phyloP scores from a whole-genome alignment of 2,113 vertebrate species.

The Anguilla rostrata region DNA sequence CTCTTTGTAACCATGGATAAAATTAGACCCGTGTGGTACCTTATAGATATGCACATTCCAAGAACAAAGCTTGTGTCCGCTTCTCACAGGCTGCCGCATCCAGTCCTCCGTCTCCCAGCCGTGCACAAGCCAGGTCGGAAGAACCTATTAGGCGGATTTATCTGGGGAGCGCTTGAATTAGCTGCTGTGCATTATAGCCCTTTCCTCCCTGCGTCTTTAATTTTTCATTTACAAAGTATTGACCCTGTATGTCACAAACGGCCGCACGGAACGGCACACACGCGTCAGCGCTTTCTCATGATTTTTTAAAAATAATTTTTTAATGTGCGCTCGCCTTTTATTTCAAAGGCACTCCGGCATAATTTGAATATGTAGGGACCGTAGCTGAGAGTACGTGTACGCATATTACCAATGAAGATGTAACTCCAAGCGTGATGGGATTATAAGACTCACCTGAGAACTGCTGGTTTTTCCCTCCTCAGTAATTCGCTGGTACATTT shows the following conservation, averaged over 20 bases:
- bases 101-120: slow-evolving; percentile 72
- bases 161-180: slow-evolving; percentile 74
- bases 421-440: neutral
- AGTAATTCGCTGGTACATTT: neutral
- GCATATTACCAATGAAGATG: neutral
- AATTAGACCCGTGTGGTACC: neutral
- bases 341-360: neutral
- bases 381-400: neutral
- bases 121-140: slow-evolving; percentile 72
- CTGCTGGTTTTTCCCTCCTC: neutral
- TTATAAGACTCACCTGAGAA: neutral
- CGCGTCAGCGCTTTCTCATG: neutral
- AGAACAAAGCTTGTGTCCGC: neutral
- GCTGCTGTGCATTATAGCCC: slow-evolving; percentile 56
- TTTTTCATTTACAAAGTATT: slow-evolving; percentile 24
- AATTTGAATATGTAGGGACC: neutral
- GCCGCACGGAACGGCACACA: slow-evolving; percentile 16
- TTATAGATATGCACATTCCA: neutral
- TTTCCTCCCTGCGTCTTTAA: slow-evolving; percentile 36
- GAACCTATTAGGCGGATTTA: slow-evolving; percentile 74
- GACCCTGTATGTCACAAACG: slow-evolving; percentile 35
- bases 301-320: neutral
- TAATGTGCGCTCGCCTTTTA: neutral
- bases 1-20: neutral
- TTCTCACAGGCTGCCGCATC: neutral